A percentile compares a stretch with the other conserved stretches of the same genome.
Evolutionary conservation across 1,140 invertebrate genomes (phyloP).

Genomic region (Rhizoglyphus robini): DNA sequence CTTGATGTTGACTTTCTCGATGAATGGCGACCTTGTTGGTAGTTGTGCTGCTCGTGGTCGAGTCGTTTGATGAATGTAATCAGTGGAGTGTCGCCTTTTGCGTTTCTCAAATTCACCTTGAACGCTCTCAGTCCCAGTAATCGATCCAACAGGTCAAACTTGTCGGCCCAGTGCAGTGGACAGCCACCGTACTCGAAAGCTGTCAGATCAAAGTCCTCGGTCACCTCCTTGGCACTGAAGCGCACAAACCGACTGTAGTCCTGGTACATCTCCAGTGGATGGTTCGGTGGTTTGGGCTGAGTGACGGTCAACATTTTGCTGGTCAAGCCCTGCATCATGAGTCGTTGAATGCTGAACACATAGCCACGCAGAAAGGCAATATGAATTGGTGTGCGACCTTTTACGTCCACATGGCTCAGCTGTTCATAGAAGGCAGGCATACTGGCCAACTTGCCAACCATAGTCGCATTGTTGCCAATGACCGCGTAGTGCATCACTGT

Average conservation of each 20-base stretch:
- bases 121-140: background rate
- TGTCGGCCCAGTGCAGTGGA: background rate
- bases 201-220: background rate
- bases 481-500: slow-evolving; percentile 11
- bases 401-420: background rate
- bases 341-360: background rate
- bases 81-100: slow-evolving; percentile 4
- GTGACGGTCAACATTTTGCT: background rate
- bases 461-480: background rate
- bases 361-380: background rate
- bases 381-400: background rate
- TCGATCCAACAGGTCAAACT: background rate
- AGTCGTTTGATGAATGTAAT: background rate
- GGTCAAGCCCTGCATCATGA: background rate
- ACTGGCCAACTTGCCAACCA: background rate
- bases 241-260: background rate
- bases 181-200: background rate
- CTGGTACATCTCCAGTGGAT: background rate
- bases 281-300: too few relatives aligned
- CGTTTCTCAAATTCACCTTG: background rate
- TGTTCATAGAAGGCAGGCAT: background rate
- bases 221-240: background rate
- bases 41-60: background rate
- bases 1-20: background rate
- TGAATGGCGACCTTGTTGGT: background rate